Evolutionary conservation across 2,888 invertebrate genomes (phyloP).

Genomic region (Geophilus truncorum): DNA sequence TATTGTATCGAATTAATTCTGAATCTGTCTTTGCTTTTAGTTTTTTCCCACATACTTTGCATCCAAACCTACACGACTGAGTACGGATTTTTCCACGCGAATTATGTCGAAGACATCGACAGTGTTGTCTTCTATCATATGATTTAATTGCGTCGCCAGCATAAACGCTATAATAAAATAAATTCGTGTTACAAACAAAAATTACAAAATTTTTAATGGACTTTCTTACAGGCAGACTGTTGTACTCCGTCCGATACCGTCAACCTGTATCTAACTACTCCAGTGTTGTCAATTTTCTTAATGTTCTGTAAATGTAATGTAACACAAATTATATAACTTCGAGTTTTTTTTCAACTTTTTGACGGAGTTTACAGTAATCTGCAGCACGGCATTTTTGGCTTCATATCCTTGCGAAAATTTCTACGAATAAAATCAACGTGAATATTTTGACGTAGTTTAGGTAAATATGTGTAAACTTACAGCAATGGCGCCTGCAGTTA

Average conservation of each 20-base stretch:
- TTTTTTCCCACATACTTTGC: too few relatives aligned
- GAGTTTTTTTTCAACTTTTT: neutral
- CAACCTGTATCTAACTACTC: neutral
- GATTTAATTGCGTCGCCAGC: neutral
- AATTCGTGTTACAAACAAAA: neutral
- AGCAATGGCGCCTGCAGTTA: neutral
- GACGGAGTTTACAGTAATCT: neutral
- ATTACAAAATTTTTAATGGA: too few relatives aligned
- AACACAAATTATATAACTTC: neutral
- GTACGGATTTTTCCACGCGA: neutral
- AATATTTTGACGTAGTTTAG: too few relatives aligned
- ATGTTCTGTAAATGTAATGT: neutral
- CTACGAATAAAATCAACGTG: neutral
- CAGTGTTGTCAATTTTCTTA: neutral
- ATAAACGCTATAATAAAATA: slow-evolving; percentile 1
- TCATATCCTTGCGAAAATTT: neutral
- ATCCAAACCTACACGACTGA: too few relatives aligned
- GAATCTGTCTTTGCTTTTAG: too few relatives aligned
- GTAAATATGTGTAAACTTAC: neutral
- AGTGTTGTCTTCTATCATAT: neutral
- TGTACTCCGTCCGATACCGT: neutral
- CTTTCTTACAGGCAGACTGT: neutral
- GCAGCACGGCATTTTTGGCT: neutral
- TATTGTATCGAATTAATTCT: too few relatives aligned
- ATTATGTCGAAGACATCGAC: neutral